Conservation (phyloP, 2,113 vertebrate species). For the Bubo blakistoni region DNA sequence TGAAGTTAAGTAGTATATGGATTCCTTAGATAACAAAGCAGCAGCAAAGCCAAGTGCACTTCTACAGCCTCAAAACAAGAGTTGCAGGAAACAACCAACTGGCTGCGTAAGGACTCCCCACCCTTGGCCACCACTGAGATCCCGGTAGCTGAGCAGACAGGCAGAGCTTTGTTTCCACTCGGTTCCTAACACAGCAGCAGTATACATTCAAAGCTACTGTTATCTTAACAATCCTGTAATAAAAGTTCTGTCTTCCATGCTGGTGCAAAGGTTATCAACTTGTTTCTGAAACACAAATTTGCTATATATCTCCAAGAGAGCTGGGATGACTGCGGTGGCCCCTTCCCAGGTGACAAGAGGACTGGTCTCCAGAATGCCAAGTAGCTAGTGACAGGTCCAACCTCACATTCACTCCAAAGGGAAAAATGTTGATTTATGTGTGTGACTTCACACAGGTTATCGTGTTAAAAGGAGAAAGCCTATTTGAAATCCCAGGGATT, state of each 20-base stretch:
- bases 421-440: not conserved
- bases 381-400: not conserved
- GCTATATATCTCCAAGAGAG: not conserved
- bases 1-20: slow-evolving; percentile 42
- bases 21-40: slow-evolving; percentile 66
- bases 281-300: slow-evolving; percentile 10
- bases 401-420: not conserved
- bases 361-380: not conserved
- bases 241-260: not conserved
- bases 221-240: slow-evolving; percentile 27
- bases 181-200: not conserved
- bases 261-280: slow-evolving; percentile 37
- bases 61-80: slow-evolving; percentile 29
- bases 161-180: not conserved
- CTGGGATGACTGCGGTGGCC: not conserved
- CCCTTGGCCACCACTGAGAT: not conserved
- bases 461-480: not conserved
- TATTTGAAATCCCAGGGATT: not conserved
- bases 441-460: not conserved
- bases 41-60: not conserved
- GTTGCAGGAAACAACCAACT: slow-evolving; percentile 3
- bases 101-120: not conserved
- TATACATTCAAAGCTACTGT: not conserved
- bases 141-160: slow-evolving; percentile 1
- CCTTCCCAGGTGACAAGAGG: not conserved